A percentile compares a stretch with the other conserved stretches of the same genome.
phyloP scores from a whole-genome alignment of 1,140 invertebrate species.

The Potamilus streckersoni region DNA sequence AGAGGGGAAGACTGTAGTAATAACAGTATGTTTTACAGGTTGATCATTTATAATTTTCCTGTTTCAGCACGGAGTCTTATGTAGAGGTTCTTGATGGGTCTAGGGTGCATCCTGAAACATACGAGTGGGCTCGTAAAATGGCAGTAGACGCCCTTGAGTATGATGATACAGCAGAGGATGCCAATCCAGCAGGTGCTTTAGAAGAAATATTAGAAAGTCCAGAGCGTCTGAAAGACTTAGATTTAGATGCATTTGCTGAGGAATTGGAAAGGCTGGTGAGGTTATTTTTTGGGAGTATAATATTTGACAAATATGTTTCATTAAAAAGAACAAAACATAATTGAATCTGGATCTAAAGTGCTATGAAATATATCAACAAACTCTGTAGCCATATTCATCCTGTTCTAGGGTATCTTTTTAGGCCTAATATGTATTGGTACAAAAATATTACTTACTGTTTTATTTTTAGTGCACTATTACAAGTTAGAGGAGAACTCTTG shows the following conservation, averaged over 20 bases:
- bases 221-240: constrained; percentile 94
- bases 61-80: constrained; percentile 85
- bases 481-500: no score
- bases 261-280: constrained; percentile 89
- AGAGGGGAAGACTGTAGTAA: no score
- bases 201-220: constrained; percentile 97
- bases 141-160: constrained; percentile 99
- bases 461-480: no score
- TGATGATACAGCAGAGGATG: constrained; percentile 82
- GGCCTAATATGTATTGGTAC: no score
- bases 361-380: no score
- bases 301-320: background rate
- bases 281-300: constrained; percentile 1
- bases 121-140: constrained; percentile 99
- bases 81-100: constrained; percentile 98
- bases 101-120: constrained; percentile 98
- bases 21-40: no score
- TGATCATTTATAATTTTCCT: background rate
- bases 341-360: no score
- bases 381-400: no score
- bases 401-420: no score
- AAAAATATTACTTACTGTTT: no score
- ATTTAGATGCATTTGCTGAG: constrained; percentile 98
- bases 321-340: no score
- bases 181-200: constrained; percentile 95